Evolutionary conservation across 2,113 vertebrate species (phyloP).

Genomic region (Stegostoma tigrinum): DNA sequence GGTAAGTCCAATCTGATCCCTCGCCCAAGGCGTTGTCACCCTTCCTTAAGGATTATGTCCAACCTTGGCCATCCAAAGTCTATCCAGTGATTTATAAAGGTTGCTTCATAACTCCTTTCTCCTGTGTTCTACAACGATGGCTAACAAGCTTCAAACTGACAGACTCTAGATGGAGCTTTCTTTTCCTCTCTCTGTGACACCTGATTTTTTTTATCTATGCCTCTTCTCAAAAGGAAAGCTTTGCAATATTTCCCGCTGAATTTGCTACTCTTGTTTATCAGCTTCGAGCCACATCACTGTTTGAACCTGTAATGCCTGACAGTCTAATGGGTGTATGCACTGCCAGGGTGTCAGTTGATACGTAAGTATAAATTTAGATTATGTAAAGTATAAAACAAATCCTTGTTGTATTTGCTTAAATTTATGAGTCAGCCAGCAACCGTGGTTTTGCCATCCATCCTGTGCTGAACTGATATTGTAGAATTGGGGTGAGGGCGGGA

Average conservation of each 20-base stretch:
- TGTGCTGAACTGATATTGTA: background rate
- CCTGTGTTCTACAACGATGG: background rate
- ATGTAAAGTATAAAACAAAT: background rate
- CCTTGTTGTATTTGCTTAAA: background rate
- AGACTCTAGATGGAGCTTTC: background rate
- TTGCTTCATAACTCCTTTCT: background rate
- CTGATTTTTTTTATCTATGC: background rate
- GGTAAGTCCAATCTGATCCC: too few species aligned
- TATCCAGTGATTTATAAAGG: background rate
- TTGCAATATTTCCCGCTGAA: background rate
- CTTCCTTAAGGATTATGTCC: too few species aligned
- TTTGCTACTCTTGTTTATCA: background rate
- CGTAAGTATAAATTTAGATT: background rate
- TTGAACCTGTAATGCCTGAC: background rate
- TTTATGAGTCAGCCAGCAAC: background rate
- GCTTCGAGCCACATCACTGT: background rate
- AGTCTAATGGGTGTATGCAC: background rate
- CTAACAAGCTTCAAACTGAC: background rate
- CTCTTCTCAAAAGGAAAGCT: background rate
- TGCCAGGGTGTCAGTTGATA: background rate
- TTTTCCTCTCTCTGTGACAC: background rate
- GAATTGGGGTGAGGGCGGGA: background rate
- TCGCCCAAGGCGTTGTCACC: too few species aligned
- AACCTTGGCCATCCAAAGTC: background rate
- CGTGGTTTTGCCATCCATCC: background rate